phyloP scores from a whole-genome alignment of 2,888 invertebrate genomes.

The Andrena bucephala region DNA sequence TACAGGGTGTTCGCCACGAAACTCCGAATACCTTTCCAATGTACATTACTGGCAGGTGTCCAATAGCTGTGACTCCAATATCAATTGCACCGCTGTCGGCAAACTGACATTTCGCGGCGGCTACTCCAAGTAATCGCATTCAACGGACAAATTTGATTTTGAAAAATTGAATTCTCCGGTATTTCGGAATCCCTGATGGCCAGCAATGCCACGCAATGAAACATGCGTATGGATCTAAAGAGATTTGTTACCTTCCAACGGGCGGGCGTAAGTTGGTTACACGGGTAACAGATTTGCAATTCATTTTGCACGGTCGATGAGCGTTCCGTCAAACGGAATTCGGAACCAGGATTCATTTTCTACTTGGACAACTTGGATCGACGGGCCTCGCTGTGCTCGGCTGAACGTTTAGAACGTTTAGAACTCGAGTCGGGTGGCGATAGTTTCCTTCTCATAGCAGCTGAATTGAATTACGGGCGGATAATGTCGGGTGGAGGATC shows the following conservation, averaged over 20 bases:
- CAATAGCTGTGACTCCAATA: not conserved
- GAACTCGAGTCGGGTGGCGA: not conserved
- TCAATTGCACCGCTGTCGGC: no score
- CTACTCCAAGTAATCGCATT: no score
- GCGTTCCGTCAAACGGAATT: slow-evolving; percentile 10
- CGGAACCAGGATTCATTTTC: slow-evolving; percentile 24
- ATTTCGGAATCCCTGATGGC: no score
- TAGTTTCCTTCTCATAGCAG: not conserved
- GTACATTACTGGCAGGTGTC: not conserved
- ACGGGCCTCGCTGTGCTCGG: no score
- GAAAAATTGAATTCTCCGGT: no score
- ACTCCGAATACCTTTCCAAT: not conserved
- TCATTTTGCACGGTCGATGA: slow-evolving; percentile 47
- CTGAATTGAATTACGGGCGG: not conserved
- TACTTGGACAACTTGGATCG: no score
- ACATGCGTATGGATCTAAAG: not conserved
- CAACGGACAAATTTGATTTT: no score
- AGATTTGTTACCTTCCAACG: slow-evolving; percentile 14
- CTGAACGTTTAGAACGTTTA: no score
- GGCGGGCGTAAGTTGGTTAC: slow-evolving; percentile 42
- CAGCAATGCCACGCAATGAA: no score
- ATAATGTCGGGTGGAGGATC: not conserved
- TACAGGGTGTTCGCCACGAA: slow-evolving; percentile 15
- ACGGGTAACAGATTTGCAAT: slow-evolving; percentile 55
- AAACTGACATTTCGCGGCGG: not conserved